Base-by-base conservation (phyloP, 2,797 vertebrate genomes). In the Liasis olivaceus region DNA sequence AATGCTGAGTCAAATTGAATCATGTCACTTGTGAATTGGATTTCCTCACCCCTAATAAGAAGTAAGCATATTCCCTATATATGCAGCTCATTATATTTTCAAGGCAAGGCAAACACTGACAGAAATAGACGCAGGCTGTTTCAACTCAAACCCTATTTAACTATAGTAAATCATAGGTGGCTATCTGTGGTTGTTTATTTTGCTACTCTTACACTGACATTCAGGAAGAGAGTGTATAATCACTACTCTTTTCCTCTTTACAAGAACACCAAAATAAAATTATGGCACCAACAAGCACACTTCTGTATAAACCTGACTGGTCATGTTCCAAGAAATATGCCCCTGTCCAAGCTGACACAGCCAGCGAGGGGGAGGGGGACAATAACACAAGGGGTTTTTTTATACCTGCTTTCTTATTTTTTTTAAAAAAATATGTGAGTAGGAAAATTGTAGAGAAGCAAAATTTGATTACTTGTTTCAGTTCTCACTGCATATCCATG, bases 101-200 rank as follows among this genome's bases (percentile, higher is more conserved):
- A 94, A 15, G 24, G 47, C 66, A 93, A 90, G 85, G 62, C 60
- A 81, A 84, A 36, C 87, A 84, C 54, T 47, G 93, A 26, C 87
- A 91, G 14, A 91, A 89, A 72, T 81, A 92, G 47, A 63, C 63
- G 8, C 26, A 1, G 0, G 11, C 54, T 66, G 9, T 24, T 66
- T 60, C 51, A 28, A 8, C 62, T 95, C 90, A 93, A 89, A 89
- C 69, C 94, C 86, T 88, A 81, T 89, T 96, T 93, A 94, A 91
- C 89, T 95, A 92, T 51, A 94, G 90, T 90, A 96, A 96, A 96
- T 95, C 88, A 91, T 66, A 93, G 91, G 72, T 91, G 58, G 89
- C 90, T 92, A 26, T 91, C 93, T 95, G 63, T 92, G 91, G 94
- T 92, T 94, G 28, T 90, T 94, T 96, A 59, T 92, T 93, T 31